Percentiles rank a stretch among this genome's conserved stretches.
Evolutionary conservation across 2,113 vertebrate species (phyloP).

Genomic region (Malaclemys terrapin): DNA sequence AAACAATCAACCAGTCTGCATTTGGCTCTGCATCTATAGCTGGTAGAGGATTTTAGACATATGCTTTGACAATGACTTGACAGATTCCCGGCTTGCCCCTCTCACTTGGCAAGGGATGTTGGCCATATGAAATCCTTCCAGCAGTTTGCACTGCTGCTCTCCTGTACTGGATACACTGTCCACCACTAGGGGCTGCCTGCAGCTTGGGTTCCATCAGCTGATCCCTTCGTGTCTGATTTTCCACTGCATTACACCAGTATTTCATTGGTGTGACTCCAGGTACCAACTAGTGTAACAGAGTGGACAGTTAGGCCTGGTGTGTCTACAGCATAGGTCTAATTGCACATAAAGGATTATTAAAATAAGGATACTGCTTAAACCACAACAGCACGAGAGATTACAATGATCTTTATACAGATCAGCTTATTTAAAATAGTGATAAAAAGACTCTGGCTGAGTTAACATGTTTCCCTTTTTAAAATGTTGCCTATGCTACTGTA

Average conservation of each 20-base stretch:
- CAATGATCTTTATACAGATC: conserved; percentile 52
- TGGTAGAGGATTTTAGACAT: background rate
- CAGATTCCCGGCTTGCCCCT: background rate
- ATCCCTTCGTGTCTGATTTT: conserved; percentile 29
- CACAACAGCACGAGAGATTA: conserved; percentile 52
- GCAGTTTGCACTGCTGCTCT: background rate
- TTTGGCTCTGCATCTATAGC: background rate
- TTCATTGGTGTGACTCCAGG: conserved; percentile 49
- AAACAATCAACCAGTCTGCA: background rate
- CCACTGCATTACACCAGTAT: conserved; percentile 53
- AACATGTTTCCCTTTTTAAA: background rate
- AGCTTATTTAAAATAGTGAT: conserved; percentile 45
- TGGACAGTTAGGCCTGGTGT: conserved; percentile 50
- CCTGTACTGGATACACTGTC: background rate
- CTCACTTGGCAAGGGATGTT: background rate
- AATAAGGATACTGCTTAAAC: background rate
- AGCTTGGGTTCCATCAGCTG: conserved; percentile 15
- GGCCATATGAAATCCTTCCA: background rate
- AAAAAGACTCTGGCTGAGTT: conserved; percentile 45
- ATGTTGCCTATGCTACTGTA: conserved; percentile 20
- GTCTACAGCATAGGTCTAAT: conserved; percentile 35
- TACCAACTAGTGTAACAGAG: conserved; percentile 58
- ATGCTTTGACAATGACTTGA: background rate
- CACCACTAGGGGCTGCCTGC: accelerated
- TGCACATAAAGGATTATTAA: conserved; percentile 56